These are phyloP conservation scores for Harlomillsia oculata DNA, from an alignment of 1,140 invertebrate species.

Conservation along the genomic window DNA sequence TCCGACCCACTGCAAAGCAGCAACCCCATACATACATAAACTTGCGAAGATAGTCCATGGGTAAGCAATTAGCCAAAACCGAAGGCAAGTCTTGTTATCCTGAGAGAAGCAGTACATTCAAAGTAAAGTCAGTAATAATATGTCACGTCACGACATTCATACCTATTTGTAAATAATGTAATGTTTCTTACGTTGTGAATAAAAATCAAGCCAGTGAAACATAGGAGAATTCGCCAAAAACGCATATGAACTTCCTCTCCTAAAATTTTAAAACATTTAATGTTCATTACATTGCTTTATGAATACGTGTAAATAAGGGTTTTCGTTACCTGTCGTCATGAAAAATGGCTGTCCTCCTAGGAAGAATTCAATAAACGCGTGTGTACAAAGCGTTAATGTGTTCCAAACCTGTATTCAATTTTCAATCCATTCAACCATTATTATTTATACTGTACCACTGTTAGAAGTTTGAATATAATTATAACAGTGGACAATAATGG, in stretches of 20 bases:
- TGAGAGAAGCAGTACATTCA: neutral
- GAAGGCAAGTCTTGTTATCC: slow-evolving; percentile 10
- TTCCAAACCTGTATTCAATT: slow-evolving; percentile 11
- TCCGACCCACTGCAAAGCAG: slow-evolving; percentile 12
- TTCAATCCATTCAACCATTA: neutral
- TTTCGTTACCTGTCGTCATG: slow-evolving; percentile 5
- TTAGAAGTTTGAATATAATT: too few relatives aligned
- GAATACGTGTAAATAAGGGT: neutral
- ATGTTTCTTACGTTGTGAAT: slow-evolving; percentile 11
- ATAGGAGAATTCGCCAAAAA: slow-evolving; percentile 18
- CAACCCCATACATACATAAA: slow-evolving; percentile 3
- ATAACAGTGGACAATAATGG: too few relatives aligned
- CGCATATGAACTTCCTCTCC: slow-evolving; percentile 21
- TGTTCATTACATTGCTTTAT: too few relatives aligned
- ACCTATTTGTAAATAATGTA: too few relatives aligned
- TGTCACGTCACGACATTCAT: too few relatives aligned
- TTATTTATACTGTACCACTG: too few relatives aligned
- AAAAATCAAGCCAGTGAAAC: slow-evolving; percentile 8
- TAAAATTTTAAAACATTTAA: neutral
- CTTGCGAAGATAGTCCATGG: slow-evolving; percentile 18
- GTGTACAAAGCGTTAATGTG: slow-evolving; percentile 3
- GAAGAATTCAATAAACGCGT: slow-evolving; percentile 13
- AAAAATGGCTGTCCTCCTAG: slow-evolving; percentile 15
- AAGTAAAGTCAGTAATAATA: neutral
- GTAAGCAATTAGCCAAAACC: slow-evolving; percentile 19